A percentile compares a stretch with the other conserved stretches of the same genome.
These are phyloP conservation scores for Cataglyphis albicans DNA, from an alignment of 2,888 invertebrate genomes.

Conservation along the genomic window DNA sequence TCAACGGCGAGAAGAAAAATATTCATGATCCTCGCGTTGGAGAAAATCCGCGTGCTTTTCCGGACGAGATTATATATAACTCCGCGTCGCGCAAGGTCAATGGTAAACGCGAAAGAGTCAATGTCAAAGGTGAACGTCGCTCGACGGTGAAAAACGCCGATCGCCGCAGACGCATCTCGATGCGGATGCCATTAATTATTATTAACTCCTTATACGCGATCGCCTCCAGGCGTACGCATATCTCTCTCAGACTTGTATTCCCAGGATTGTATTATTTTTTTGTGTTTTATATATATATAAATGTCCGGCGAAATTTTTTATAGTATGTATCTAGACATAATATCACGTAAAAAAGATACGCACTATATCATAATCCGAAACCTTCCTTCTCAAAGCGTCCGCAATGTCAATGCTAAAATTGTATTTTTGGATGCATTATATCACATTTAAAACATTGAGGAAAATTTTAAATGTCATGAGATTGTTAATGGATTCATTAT, in stretches of 20 bases:
- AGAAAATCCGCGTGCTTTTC: slow-evolving; percentile 24
- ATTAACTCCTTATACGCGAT: background rate
- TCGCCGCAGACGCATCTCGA: background rate
- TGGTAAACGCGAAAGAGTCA: slow-evolving; percentile 69
- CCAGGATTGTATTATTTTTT: background rate
- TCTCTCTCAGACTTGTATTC: background rate
- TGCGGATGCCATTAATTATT: slow-evolving; percentile 8
- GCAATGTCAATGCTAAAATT: slow-evolving; percentile 8
- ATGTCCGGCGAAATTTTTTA: background rate
- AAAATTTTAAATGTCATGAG: background rate
- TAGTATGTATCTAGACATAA: background rate
- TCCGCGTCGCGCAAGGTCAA: slow-evolving; percentile 68
- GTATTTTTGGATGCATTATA: background rate
- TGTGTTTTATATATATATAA: background rate
- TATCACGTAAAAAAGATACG: background rate
- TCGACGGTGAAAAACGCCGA: slow-evolving; percentile 14
- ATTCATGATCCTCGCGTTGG: background rate
- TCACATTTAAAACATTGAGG: background rate
- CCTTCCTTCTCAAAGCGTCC: background rate
- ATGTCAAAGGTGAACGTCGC: slow-evolving; percentile 64
- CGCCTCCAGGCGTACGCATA: background rate
- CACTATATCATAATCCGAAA: background rate
- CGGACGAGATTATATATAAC: background rate
- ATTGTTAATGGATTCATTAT: background rate
- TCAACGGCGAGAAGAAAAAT: background rate